phyloP scores from a whole-genome alignment of 64 coral and sea anemone genomes.

The Trachythela sp. region DNA sequence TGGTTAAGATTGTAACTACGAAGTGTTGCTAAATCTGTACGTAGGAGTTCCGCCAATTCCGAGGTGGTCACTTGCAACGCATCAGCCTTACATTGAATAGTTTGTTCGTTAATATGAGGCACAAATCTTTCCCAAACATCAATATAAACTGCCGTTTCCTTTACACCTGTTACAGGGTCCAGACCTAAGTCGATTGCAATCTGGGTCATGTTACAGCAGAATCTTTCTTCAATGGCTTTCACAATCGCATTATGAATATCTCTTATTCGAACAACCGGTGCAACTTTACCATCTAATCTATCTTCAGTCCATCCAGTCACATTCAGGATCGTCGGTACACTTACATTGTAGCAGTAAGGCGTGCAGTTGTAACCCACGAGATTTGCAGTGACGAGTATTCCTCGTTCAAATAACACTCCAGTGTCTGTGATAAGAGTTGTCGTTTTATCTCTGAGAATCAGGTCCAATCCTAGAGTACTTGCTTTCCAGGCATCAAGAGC shows the following conservation, averaged over 20 bases:
- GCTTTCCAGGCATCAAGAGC: background rate
- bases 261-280: background rate
- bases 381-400: background rate
- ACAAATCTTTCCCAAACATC: background rate
- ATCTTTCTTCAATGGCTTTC: background rate
- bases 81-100: constrained; percentile 11
- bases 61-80: background rate
- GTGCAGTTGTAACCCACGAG: background rate
- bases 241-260: background rate
- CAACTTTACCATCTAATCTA: background rate
- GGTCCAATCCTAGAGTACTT: background rate
- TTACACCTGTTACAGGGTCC: background rate
- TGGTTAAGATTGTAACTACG: background rate
- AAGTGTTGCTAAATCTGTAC: background rate
- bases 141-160: background rate
- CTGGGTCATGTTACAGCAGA: background rate
- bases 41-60: background rate
- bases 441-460: background rate
- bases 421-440: background rate
- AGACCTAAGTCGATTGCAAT: background rate
- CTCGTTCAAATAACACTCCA: background rate
- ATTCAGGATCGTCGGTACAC: background rate
- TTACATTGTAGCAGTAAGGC: background rate
- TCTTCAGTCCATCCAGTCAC: background rate
- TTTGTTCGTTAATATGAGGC: background rate